Evolutionary conservation across 1,140 invertebrate species (phyloP), one percentile per base, ranked within the genome.

Genomic region (Papilio dardanus): DNA sequence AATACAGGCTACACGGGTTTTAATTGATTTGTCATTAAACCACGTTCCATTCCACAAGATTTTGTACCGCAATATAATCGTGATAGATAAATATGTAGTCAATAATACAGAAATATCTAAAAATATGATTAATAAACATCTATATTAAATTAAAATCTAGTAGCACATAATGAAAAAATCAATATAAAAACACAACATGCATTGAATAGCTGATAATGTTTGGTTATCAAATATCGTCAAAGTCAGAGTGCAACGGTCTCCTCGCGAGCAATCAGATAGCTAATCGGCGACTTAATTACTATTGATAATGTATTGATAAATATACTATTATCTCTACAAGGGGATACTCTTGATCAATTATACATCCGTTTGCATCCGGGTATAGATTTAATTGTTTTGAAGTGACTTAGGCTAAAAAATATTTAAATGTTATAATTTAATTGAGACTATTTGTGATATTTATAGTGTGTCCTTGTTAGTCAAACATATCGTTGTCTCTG

Each of bases 201-300:
- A 54, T 54, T 21, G 21, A 54, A 54, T 21, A 24, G 12, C 1
- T 24, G 21, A 54, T 54, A 54, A 2, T 54, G 50, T 54, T 37
- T 24, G 19, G 6, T 54, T 54, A 54, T 54, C 50, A 54, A 54
- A 54, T 1, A 54, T 54, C 7, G 50, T 54, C 50, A 54, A 50
- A 54, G 50, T 54, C 50, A 54, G 19, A 54, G 50, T 54, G 50
- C 50, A 54, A 54, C 50, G 50, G 50, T 54, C 50, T 54, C 50
- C 50, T 21, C 19, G 50, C 21, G 21, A 21, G 6, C 19, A 54
- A 54, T 54, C 50, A 54, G n/a, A 50, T 54, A 54, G 10, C 14
- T 21, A 7, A 54, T 54, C 19, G 50, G 5, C 46, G 46, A 54
- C 6, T 54, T 24, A 54, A 54, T 54, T 1, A 54, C 19, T 54